Conservation (phyloP, 2,888 invertebrate genomes). For the Ellobium chinense region DNA sequence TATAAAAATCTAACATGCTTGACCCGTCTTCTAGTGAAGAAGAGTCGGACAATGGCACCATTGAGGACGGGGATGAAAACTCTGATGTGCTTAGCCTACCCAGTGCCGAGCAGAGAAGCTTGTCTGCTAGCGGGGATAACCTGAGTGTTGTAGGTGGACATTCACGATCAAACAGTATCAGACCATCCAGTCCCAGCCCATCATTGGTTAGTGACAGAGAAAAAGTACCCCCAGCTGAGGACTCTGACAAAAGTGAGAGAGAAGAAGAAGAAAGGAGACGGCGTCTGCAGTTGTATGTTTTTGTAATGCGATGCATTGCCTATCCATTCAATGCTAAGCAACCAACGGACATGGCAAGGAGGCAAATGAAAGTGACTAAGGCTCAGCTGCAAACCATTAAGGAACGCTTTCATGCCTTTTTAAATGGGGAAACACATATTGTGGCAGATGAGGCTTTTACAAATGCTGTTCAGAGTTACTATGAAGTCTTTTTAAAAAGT, state of each 20-base stretch:
- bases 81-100: conserved; percentile 76
- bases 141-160: conserved; percentile 71
- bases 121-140: conserved; percentile 78
- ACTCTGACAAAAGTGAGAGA: conserved; percentile 92
- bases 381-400: conserved; percentile 96
- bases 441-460: conserved; percentile 88
- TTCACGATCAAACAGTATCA: conserved; percentile 82
- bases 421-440: conserved; percentile 94
- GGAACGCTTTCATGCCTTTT: conserved; percentile 95
- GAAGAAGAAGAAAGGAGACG: conserved; percentile 97
- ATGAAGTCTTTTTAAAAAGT: conserved; percentile 93
- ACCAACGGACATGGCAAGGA: conserved; percentile 97
- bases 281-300: conserved; percentile 97
- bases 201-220: conserved; percentile 92
- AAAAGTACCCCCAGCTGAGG: conserved; percentile 76
- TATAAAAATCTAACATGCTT: conserved; percentile 84
- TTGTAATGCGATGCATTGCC: conserved; percentile 97
- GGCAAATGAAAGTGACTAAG: conserved; percentile 97
- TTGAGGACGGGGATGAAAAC: conserved; percentile 81
- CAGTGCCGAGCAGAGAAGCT: conserved; percentile 76
- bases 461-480: conserved; percentile 95
- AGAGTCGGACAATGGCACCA: conserved; percentile 91
- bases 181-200: conserved; percentile 93
- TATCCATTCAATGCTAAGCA: conserved; percentile 99
- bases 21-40: conserved; percentile 98